A percentile compares a stretch with the other conserved stretches of the same genome.
Evolutionary conservation across 2,797 vertebrate genomes (phyloP).

Genomic region (Synanceia verrucosa): DNA sequence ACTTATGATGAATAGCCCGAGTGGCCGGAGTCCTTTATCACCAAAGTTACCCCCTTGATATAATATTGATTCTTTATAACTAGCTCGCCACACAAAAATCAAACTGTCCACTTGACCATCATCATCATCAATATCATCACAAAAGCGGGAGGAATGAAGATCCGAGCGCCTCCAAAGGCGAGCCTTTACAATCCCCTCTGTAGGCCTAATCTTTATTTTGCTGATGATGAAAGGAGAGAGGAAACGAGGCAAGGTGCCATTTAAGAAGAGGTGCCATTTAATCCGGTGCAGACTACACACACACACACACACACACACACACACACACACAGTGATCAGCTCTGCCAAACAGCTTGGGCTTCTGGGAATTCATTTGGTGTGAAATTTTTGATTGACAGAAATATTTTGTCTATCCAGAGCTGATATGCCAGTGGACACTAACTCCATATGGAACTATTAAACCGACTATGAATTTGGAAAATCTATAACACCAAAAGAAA

Average conservation of each 20-base stretch:
- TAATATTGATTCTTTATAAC: constrained; percentile 99
- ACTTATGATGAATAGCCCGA: constrained; percentile 99
- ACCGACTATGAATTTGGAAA: not conserved
- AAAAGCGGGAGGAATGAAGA: constrained; percentile 96
- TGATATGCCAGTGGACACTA: not conserved
- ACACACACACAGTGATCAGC: constrained; percentile 27
- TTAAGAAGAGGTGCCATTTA: constrained; percentile 82
- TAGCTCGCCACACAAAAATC: constrained; percentile 99
- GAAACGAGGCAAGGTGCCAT: constrained; percentile 80
- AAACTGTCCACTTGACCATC: constrained; percentile 99
- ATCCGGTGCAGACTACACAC: constrained; percentile 65
- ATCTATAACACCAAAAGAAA: not conserved
- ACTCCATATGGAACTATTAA: not conserved
- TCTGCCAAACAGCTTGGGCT: constrained; percentile 49
- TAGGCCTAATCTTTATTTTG: constrained; percentile 91
- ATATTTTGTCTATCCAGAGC: not conserved
- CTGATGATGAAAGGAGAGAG: constrained; percentile 89
- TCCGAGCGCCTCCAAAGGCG: constrained; percentile 80
- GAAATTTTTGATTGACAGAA: constrained; percentile 13
- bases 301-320: not conserved
- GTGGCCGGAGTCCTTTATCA: constrained; percentile 99
- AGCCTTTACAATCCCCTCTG: constrained; percentile 89
- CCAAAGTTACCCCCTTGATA: constrained; percentile 99
- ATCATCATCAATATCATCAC: constrained; percentile 99
- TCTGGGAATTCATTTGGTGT: constrained; percentile 58